These are phyloP conservation scores for Morone saxatilis DNA, from an alignment of 2,113 vertebrate genomes.

Conservation along the genomic window DNA sequence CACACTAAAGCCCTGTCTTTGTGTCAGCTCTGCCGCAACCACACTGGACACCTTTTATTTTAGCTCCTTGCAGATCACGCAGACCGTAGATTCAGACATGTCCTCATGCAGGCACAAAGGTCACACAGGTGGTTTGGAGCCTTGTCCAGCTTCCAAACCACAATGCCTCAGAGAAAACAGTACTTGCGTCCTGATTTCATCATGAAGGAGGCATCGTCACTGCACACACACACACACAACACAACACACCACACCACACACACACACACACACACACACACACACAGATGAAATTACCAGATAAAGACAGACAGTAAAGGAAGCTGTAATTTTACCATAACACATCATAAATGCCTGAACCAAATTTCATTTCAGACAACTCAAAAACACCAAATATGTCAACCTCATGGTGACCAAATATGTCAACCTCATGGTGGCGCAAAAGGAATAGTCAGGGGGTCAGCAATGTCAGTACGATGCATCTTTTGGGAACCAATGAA, in stretches of 20 bases:
- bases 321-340: not conserved
- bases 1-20: slow-evolving; percentile 1
- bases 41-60: slow-evolving; percentile 48
- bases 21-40: slow-evolving; percentile 29
- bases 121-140: slow-evolving; percentile 40
- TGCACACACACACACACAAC: not conserved
- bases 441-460: not conserved
- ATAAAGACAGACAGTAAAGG: not conserved
- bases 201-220: not conserved
- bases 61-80: slow-evolving; percentile 3
- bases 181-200: slow-evolving; percentile 28
- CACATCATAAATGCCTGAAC: not conserved
- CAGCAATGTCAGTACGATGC: not conserved
- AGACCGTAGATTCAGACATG: slow-evolving; percentile 45
- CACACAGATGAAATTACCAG: not conserved
- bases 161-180: slow-evolving; percentile 30
- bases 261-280: not conserved
- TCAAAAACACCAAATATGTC: not conserved
- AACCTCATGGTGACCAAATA: not conserved
- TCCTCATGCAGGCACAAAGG: slow-evolving; percentile 48
- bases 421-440: not conserved
- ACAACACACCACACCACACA: not conserved
- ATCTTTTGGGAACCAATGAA: not conserved
- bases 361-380: not conserved
- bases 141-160: slow-evolving; percentile 34